Conservation (phyloP, 2,888 invertebrate species). For the Pemphredon lugubris region DNA sequence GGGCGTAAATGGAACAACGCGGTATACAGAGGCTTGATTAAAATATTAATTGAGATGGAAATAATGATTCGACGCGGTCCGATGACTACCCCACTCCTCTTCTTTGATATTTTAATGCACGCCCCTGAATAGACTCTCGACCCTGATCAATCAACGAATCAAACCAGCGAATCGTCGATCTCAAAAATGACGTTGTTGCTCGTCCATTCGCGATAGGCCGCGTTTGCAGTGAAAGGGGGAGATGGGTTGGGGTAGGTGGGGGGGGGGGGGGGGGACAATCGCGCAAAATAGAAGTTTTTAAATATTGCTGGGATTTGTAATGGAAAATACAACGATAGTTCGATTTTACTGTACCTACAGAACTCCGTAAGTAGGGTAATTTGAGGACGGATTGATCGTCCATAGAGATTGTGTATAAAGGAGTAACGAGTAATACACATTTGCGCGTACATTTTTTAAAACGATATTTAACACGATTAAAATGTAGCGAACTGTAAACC, state of each 20-base stretch:
- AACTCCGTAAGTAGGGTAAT: no score
- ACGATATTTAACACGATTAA: background rate
- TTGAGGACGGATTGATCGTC: no score
- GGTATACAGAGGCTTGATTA: slow-evolving; percentile 78
- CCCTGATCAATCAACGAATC: slow-evolving; percentile 40
- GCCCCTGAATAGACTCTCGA: slow-evolving; percentile 48
- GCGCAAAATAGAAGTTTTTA: background rate
- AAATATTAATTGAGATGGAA: slow-evolving; percentile 81
- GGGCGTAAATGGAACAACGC: slow-evolving; percentile 79
- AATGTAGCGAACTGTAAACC: no score
- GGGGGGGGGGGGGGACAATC: background rate
- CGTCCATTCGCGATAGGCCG: slow-evolving; percentile 8
- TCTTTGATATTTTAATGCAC: slow-evolving; percentile 56
- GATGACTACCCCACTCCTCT: slow-evolving; percentile 57
- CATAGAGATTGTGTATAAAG: no score
- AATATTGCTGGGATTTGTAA: no score
- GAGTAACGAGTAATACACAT: background rate
- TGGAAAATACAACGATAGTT: no score
- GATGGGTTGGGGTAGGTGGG: background rate
- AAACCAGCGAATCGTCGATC: slow-evolving; percentile 29
- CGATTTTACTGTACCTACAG: no score
- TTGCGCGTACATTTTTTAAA: background rate
- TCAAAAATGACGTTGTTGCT: slow-evolving; percentile 11
- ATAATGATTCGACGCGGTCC: slow-evolving; percentile 77
- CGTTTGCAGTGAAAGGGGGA: slow-evolving; percentile 6